phyloP scores from a whole-genome alignment of 2,797 vertebrate species.

The Melanotaenia boesemani region DNA sequence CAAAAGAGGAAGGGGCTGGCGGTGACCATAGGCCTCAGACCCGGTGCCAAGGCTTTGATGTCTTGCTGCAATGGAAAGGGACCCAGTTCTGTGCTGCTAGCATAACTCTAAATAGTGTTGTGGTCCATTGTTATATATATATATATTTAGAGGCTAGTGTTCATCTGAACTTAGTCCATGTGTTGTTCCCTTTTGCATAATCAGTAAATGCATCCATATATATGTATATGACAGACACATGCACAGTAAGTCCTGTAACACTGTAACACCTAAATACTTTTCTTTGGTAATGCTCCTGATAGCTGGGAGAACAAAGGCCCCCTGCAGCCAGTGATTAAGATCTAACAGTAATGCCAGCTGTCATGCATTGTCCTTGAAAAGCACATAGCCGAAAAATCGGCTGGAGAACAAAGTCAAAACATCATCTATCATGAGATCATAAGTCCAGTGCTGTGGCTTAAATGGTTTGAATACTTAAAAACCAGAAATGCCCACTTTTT shows the following conservation, averaged over 20 bases:
- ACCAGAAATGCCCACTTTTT: slow-evolving; percentile 8
- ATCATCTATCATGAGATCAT: slow-evolving; percentile 33
- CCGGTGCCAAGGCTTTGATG: slow-evolving; percentile 71
- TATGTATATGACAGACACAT: neutral
- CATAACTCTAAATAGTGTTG: slow-evolving; percentile 34
- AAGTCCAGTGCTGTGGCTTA: neutral
- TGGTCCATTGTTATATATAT: slow-evolving; percentile 21
- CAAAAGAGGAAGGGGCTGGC: slow-evolving; percentile 69
- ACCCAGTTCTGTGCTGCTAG: slow-evolving; percentile 35
- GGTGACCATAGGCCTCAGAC: slow-evolving; percentile 58
- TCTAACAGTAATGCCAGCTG: slow-evolving; percentile 53
- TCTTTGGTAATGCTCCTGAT: slow-evolving; percentile 4
- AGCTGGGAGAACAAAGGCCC: slow-evolving; percentile 29
- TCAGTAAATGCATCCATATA: slow-evolving; percentile 3
- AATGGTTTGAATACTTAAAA: slow-evolving; percentile 24
- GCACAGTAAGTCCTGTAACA: neutral
- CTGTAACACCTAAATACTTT: neutral
- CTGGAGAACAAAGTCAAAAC: slow-evolving; percentile 27
- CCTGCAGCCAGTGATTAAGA: slow-evolving; percentile 49
- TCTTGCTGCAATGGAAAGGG: slow-evolving; percentile 46
- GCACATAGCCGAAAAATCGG: slow-evolving; percentile 49
- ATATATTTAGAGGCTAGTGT: slow-evolving; percentile 1
- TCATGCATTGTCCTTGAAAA: slow-evolving; percentile 55
- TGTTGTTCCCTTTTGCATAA: slow-evolving; percentile 25
- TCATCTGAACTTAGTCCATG: slow-evolving; percentile 1